Conservation (phyloP, 1,140 invertebrate species). For the silkworm (Bombyx mori) region ASM3026992v2 NC_085126.1:11365001-11365500, state of each 20-base stretch:
- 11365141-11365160: constrained; percentile 65
- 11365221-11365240: constrained; percentile 47
- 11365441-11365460: constrained; percentile 27
- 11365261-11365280: constrained; percentile 33
- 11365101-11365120: constrained; percentile 5
- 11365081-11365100: too few species aligned
- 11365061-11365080: too few species aligned
- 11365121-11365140: constrained; percentile 65
- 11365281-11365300: constrained; percentile 45
- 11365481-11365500: too few species aligned
- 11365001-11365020: too few species aligned
- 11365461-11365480: too few species aligned
- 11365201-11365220: constrained; percentile 43
- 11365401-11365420: constrained; percentile 55
- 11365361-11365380: constrained; percentile 38
- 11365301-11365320: constrained; percentile 51
- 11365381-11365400: constrained; percentile 47
- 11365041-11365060: too few species aligned
- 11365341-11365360: constrained; percentile 12
- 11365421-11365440: constrained; percentile 40
- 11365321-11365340: constrained; percentile 25
- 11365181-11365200: constrained; percentile 51
- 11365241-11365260: constrained; percentile 21
- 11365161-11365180: constrained; percentile 60
- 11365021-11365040: too few species aligned